phyloP scores from a whole-genome alignment of 2,888 invertebrate species.

The Panopea generosa region DNA sequence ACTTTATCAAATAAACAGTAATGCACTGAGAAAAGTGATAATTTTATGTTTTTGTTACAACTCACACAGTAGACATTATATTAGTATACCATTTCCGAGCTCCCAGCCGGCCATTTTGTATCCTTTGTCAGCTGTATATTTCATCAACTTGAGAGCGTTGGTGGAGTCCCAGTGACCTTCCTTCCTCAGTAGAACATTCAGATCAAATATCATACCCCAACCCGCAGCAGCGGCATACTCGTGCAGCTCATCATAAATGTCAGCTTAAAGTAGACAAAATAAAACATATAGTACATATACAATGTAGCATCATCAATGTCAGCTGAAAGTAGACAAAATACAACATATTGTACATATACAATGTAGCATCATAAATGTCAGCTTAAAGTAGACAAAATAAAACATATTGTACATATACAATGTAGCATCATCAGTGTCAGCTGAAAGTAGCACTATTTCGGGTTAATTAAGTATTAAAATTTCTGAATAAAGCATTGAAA shows the following conservation, averaged over 20 bases:
- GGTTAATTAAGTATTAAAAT: no score
- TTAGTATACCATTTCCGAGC: conserved; percentile 80
- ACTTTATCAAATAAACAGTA: no score
- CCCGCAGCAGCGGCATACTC: conserved; percentile 88
- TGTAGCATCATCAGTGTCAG: neutral
- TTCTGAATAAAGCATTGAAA: no score
- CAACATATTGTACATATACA: neutral
- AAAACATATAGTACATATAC: conserved; percentile 1
- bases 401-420: neutral
- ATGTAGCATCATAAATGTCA: conserved; percentile 87
- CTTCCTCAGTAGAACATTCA: conserved; percentile 89
- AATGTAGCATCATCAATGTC: neutral
- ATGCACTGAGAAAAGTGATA: no score
- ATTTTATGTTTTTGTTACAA: no score
- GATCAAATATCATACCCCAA: conserved; percentile 89
- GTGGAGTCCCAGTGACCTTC: conserved; percentile 88
- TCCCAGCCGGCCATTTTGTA: conserved; percentile 82
- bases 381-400: conserved; percentile 66
- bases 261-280: conserved; percentile 66
- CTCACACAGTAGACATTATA: no score
- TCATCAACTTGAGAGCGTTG: conserved; percentile 89
- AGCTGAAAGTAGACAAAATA: neutral
- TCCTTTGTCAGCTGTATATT: conserved; percentile 88
- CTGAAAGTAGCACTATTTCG: neutral
- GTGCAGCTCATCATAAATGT: conserved; percentile 89